Conservation (phyloP, 2,797 vertebrate genomes). For the Mormyrus proboscirostris region DNA sequence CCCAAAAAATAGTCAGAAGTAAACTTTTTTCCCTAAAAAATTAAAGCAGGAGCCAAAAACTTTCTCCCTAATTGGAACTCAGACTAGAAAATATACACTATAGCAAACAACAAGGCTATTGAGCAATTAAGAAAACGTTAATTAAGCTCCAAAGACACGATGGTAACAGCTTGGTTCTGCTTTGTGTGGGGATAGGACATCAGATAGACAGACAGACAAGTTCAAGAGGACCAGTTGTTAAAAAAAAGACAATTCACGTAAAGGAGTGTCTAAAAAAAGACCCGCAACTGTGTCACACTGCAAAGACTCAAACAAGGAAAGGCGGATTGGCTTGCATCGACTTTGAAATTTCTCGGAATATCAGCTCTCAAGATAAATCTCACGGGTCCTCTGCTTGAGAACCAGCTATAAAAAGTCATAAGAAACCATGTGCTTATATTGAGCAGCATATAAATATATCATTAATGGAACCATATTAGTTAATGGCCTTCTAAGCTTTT, state of each 20-base stretch:
- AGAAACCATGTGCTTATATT: conserved; percentile 73
- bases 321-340: conserved; percentile 42
- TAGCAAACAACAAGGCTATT: conserved; percentile 49
- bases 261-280: conserved; percentile 39
- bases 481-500: conserved; percentile 58
- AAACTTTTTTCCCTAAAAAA: conserved; percentile 55
- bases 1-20: conserved; percentile 47
- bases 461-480: conserved; percentile 64
- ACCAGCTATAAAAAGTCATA: conserved; percentile 61
- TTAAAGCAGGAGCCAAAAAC: conserved; percentile 51
- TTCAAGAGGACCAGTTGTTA: conserved; percentile 31
- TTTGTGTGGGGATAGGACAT: conserved; percentile 38
- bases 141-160: conserved; percentile 62
- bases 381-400: conserved; percentile 54
- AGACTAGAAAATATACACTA: conserved; percentile 39
- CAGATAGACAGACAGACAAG: conserved; percentile 28
- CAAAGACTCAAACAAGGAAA: conserved; percentile 36
- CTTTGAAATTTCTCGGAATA: conserved; percentile 33
- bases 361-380: conserved; percentile 47
- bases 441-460: conserved; percentile 57
- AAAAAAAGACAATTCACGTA: conserved; percentile 32
- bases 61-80: conserved; percentile 36
- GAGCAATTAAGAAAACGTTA: conserved; percentile 51
- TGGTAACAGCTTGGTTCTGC: conserved; percentile 63
- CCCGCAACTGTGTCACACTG: conserved; percentile 35